Conservation (phyloP, 2,888 invertebrate genomes). For the Cephus pulcher region DNA sequence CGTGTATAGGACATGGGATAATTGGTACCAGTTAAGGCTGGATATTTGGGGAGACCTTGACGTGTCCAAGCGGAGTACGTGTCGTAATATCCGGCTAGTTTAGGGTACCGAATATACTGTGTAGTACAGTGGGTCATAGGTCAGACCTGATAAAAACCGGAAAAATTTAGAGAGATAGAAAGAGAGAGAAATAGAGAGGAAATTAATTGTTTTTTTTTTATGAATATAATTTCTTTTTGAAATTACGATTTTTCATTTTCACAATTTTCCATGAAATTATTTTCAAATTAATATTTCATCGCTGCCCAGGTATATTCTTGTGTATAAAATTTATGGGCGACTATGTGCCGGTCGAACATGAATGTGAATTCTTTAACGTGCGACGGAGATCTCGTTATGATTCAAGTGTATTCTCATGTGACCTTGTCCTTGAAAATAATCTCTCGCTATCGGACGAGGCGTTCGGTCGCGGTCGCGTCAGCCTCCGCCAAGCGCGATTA, state of each 20-base stretch:
- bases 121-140: neutral
- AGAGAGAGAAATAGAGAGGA: no score
- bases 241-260: neutral
- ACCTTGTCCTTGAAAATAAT: constrained; percentile 66
- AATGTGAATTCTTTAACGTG: neutral
- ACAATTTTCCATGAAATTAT: neutral
- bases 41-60: constrained; percentile 40
- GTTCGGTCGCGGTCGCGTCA: constrained; percentile 40
- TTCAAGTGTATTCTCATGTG: constrained; percentile 27
- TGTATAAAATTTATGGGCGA: constrained; percentile 35
- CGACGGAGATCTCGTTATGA: constrained; percentile 4
- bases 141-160: neutral
- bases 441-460: constrained; percentile 64
- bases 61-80: constrained; percentile 38
- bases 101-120: neutral
- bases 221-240: no score
- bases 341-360: constrained; percentile 18
- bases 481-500: constrained; percentile 1
- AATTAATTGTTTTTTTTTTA: no score
- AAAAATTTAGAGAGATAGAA: neutral
- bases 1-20: constrained; percentile 5
- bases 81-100: constrained; percentile 39
- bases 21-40: constrained; percentile 20
- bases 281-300: neutral
- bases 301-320: constrained; percentile 27